Evolutionary conservation across 2,888 invertebrate species (phyloP).

Genomic region (Herminia tarsipennalis): DNA sequence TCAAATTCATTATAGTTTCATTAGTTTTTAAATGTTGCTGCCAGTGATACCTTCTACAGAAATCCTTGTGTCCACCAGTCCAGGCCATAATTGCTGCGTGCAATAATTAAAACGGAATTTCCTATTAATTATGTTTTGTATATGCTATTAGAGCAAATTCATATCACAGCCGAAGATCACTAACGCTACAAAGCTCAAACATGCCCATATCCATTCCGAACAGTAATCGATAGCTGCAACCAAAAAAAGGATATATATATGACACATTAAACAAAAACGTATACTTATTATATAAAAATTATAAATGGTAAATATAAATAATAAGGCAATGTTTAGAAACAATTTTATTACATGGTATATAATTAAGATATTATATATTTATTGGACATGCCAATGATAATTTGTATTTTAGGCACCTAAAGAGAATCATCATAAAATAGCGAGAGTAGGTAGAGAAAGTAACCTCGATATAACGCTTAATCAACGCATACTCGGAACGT

Average conservation of each 20-base stretch:
- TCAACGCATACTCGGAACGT: no score
- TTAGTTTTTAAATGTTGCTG: conserved; percentile 80
- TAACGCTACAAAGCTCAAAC: conserved; percentile 78
- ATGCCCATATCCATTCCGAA: conserved; percentile 84
- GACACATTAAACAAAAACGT: conserved; percentile 42
- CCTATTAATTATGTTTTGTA: conserved; percentile 64
- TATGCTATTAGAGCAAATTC: conserved; percentile 67
- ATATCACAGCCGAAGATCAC: conserved; percentile 81
- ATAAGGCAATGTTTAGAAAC: neutral
- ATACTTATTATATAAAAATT: conserved; percentile 20
- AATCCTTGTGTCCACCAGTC: conserved; percentile 87
- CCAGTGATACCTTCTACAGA: conserved; percentile 87
- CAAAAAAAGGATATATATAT: conserved; percentile 64
- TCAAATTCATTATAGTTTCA: conserved; percentile 14
- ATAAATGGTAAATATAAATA: neutral
- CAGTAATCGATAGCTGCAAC: conserved; percentile 83
- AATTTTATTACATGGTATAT: no score
- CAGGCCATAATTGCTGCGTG: conserved; percentile 85
- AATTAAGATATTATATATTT: no score
- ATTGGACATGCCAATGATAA: no score
- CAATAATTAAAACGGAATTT: conserved; percentile 72
- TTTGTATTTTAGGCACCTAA: no score
- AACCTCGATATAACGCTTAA: no score
- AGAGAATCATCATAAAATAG: no score
- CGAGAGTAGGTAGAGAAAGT: no score